Conservation (phyloP, 1,140 invertebrate species). For the Rhopalosiphum maidis region DNA sequence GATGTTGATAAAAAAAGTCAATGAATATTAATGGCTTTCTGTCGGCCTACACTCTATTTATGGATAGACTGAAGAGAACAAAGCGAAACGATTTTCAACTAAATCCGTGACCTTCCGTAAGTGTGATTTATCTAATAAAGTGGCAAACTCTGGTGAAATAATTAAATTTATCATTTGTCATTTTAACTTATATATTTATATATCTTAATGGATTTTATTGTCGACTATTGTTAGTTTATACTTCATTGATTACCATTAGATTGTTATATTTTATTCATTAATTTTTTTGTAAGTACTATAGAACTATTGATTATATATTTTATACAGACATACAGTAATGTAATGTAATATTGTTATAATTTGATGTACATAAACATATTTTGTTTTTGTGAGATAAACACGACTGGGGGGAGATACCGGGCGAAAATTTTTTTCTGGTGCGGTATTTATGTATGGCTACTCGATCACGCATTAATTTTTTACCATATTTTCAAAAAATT, state of each 20-base stretch:
- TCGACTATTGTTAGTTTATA: background rate
- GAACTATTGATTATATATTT: background rate
- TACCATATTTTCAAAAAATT: too few species aligned
- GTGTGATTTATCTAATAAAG: background rate
- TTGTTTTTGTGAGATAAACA: too few species aligned
- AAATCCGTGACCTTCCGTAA: background rate
- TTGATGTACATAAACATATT: too few species aligned
- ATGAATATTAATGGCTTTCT: slow-evolving; percentile 12
- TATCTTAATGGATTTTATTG: background rate
- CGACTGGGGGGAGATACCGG: too few species aligned
- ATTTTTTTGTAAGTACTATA: background rate
- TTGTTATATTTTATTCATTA: background rate
- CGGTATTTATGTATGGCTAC: too few species aligned
- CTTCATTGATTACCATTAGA: background rate
- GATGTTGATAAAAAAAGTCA: background rate
- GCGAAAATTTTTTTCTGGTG: too few species aligned
- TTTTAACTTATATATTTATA: background rate
- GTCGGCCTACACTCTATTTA: slow-evolving; percentile 1
- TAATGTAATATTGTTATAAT: background rate
- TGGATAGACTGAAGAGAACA: background rate
- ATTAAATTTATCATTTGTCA: background rate
- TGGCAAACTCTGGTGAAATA: background rate
- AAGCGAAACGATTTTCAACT: background rate
- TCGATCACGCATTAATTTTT: too few species aligned
- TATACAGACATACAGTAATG: background rate